A percentile compares a stretch with the other conserved stretches of the same genome.
phyloP scores from a whole-genome alignment of 2,797 vertebrate species.

The Hyperoplus immaculatus region DNA sequence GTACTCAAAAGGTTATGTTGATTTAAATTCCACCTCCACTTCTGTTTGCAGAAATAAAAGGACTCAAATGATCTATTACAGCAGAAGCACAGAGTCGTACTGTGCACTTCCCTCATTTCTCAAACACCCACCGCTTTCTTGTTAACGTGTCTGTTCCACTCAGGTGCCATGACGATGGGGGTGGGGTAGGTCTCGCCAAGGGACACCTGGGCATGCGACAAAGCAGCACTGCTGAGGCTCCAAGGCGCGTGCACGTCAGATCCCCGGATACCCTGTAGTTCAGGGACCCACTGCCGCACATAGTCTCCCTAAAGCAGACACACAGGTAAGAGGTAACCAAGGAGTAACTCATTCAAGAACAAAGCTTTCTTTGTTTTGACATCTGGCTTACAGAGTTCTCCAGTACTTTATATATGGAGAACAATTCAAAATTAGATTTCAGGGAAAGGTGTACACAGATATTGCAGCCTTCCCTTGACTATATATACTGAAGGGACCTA shows the following conservation, averaged over 20 bases:
- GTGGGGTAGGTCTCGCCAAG: conserved; percentile 85
- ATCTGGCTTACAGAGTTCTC: too few relatives aligned
- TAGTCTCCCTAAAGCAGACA: conserved; percentile 86
- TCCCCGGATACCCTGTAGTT: conserved; percentile 83
- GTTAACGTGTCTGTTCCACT: conserved; percentile 83
- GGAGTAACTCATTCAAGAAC: not conserved
- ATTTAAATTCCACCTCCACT: not conserved
- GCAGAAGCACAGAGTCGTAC: not conserved
- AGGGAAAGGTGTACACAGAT: too few relatives aligned
- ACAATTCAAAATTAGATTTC: too few relatives aligned
- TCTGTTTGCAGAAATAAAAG: not conserved
- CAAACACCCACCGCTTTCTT: conserved; percentile 81
- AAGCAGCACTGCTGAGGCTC: conserved; percentile 79
- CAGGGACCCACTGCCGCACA: conserved; percentile 85
- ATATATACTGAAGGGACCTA: too few relatives aligned
- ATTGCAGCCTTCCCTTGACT: too few relatives aligned
- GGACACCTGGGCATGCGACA: conserved; percentile 78
- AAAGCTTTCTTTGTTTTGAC: not conserved
- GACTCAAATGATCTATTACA: not conserved
- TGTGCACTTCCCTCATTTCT: conserved; percentile 59
- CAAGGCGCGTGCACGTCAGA: conserved; percentile 86
- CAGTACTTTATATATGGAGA: too few relatives aligned
- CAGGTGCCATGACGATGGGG: conserved; percentile 83
- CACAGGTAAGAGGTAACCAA: not conserved
- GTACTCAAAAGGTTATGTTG: not conserved